phyloP scores from a whole-genome alignment of 64 coral and sea anemone genomes.

The Exaiptasia diaphana region DNA sequence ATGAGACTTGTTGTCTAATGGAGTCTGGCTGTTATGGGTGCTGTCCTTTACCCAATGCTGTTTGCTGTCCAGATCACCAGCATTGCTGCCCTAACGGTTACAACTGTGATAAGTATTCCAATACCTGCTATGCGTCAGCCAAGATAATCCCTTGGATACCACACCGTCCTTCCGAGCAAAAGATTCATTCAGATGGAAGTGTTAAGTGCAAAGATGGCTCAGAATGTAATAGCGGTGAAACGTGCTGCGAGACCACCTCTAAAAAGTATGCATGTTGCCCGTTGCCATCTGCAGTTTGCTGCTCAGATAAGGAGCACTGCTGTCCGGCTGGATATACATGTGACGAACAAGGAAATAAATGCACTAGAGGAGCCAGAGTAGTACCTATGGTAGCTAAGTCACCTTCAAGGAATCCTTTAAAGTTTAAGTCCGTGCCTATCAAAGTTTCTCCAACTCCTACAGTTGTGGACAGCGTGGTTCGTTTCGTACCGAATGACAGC shows the following conservation, averaged over 20 bases:
- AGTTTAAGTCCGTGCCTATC: not conserved
- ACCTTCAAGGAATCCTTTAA: not conserved
- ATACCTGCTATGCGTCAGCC: not conserved
- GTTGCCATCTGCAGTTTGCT: slow-evolving; percentile 73
- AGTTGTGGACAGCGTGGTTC: not conserved
- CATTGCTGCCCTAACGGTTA: slow-evolving; percentile 80
- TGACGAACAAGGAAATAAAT: not conserved
- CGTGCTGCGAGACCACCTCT: slow-evolving; percentile 35
- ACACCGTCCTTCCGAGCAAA: not conserved
- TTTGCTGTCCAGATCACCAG: slow-evolving; percentile 69
- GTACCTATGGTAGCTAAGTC: slow-evolving; percentile 18
- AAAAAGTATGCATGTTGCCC: slow-evolving; percentile 67
- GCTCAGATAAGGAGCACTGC: slow-evolving; percentile 61
- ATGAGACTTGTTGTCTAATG: slow-evolving; percentile 62
- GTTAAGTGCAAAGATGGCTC: slow-evolving; percentile 57
- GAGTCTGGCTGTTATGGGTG: slow-evolving; percentile 35
- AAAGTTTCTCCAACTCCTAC: not conserved
- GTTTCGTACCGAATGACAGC: not conserved
- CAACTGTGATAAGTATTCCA: not conserved
- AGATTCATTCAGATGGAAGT: not conserved
- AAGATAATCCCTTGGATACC: not conserved
- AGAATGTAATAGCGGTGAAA: slow-evolving; percentile 40
- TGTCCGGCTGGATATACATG: slow-evolving; percentile 66
- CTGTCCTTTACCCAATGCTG: slow-evolving; percentile 72
- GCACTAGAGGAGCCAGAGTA: not conserved